phyloP scores from a whole-genome alignment of 2,797 vertebrate species.

The Gallinago stenura region DNA sequence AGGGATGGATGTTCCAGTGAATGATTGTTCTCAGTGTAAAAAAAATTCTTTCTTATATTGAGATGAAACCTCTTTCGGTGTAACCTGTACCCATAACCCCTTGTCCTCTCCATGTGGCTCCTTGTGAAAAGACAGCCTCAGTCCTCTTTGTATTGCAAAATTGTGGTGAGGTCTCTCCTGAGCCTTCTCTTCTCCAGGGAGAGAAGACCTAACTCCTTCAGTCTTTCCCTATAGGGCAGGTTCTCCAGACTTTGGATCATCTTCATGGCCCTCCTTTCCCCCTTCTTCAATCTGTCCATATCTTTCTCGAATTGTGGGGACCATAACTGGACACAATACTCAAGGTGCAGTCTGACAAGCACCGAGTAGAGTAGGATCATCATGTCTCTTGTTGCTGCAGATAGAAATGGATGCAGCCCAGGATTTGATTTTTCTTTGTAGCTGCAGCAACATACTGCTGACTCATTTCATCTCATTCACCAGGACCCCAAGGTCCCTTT shows the following conservation, averaged over 20 bases:
- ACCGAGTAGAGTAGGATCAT: background rate
- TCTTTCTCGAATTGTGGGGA: background rate
- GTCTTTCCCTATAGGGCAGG: background rate
- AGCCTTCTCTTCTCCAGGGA: background rate
- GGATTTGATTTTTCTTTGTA: accelerated
- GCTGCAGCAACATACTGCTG: background rate
- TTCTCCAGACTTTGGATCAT: background rate
- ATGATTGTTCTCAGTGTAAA: background rate
- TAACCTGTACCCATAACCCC: background rate
- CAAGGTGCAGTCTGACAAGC: background rate
- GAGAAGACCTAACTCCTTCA: background rate
- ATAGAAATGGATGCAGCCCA: background rate
- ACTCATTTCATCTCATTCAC: background rate
- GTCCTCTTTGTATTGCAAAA: background rate
- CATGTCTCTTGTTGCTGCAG: background rate
- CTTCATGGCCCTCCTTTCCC: background rate
- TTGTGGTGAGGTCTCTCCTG: background rate
- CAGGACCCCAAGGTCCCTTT: background rate
- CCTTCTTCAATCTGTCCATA: background rate
- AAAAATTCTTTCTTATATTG: background rate
- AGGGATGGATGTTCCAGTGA: background rate
- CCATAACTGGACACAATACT: background rate
- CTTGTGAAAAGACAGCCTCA: background rate
- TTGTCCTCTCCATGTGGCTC: background rate
- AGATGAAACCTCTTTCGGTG: background rate